Conservation (phyloP, 2,888 invertebrate species). For the Emmelina monodactyla region DNA sequence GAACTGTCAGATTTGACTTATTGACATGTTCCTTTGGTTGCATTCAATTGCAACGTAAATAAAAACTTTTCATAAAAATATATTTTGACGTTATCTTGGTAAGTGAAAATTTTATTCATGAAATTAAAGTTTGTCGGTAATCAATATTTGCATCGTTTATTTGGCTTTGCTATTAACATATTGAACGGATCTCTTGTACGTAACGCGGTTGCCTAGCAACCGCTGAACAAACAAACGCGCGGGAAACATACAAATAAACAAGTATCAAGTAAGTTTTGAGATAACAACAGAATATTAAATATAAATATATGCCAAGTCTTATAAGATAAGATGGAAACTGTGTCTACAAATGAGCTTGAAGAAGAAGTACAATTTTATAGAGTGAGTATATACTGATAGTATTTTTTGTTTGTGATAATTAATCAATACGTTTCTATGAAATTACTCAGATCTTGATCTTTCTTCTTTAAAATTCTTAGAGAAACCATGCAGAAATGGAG, state of each 20-base stretch:
- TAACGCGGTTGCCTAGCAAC: slow-evolving; percentile 49
- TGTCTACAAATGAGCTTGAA: slow-evolving; percentile 37
- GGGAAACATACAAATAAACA: slow-evolving; percentile 55
- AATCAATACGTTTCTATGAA: not conserved
- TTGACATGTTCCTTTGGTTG: too few species aligned
- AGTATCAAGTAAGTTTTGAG: slow-evolving; percentile 6
- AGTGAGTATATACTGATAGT: slow-evolving; percentile 27
- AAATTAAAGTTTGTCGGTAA: too few species aligned
- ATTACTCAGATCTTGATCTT: not conserved
- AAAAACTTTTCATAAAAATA: too few species aligned
- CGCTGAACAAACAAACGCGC: slow-evolving; percentile 23
- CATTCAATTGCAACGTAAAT: too few species aligned
- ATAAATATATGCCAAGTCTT: not conserved
- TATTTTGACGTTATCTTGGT: too few species aligned
- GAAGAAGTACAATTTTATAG: slow-evolving; percentile 60
- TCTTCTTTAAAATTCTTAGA: slow-evolving; percentile 22
- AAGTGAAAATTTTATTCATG: too few species aligned
- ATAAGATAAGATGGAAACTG: slow-evolving; percentile 25
- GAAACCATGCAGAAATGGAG: slow-evolving; percentile 47
- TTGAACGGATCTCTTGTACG: too few species aligned
- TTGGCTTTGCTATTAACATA: too few species aligned
- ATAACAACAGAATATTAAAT: slow-evolving; percentile 3
- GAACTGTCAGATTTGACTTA: too few species aligned
- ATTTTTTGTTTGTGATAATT: not conserved
- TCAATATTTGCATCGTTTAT: too few species aligned